phyloP scores from a whole-genome alignment of 2,888 invertebrate genomes.

The Tetranychus truncatus region DNA sequence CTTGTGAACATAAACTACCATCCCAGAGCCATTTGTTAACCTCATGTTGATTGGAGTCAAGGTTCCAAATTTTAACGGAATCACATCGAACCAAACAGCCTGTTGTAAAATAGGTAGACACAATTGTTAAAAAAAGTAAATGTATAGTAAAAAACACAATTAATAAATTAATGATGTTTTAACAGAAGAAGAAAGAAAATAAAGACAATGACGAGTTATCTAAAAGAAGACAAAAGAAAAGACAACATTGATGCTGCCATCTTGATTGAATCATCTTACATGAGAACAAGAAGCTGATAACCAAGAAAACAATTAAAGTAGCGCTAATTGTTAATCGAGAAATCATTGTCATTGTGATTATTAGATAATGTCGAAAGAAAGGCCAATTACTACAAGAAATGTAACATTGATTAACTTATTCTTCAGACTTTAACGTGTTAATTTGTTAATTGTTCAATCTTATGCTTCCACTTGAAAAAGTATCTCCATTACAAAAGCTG shows the following conservation, averaged over 20 bases:
- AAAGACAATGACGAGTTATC: background rate
- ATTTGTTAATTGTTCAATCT: no score
- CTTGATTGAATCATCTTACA: background rate
- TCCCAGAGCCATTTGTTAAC: constrained; percentile 3
- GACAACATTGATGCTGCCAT: background rate
- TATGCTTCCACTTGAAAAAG: no score
- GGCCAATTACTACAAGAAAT: background rate
- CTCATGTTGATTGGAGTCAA: background rate
- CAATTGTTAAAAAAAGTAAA: no score
- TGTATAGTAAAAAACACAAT: no score
- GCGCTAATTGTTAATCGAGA: background rate
- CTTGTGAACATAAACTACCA: background rate
- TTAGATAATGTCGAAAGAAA: background rate
- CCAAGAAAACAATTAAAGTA: background rate
- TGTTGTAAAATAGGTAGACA: no score
- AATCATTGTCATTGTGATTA: background rate
- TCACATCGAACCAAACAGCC: no score
- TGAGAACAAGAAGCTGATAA: background rate
- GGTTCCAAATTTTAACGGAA: background rate
- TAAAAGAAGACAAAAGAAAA: background rate
- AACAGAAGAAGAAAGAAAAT: background rate
- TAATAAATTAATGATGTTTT: no score
- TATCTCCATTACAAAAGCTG: no score
- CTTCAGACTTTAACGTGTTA: no score
- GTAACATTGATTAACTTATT: no score